Conservation (phyloP, 2,888 invertebrate genomes). For the Cheilosia vernalis region DNA sequence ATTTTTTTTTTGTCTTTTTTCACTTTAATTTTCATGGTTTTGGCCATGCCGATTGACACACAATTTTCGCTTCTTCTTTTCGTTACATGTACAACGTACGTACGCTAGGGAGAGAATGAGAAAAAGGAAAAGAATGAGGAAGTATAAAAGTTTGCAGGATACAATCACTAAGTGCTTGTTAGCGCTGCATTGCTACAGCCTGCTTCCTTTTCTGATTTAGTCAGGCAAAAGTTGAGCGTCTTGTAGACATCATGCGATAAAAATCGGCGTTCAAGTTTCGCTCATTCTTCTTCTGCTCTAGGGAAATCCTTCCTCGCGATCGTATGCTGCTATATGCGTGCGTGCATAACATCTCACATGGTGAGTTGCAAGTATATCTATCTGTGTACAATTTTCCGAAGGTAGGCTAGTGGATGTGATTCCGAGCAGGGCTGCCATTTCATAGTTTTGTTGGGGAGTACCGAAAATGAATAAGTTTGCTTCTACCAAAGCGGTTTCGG, state of each 20-base stretch:
- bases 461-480: too few relatives aligned
- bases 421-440: too few relatives aligned
- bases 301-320: conserved; percentile 17
- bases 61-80: conserved; percentile 15
- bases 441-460: too few relatives aligned
- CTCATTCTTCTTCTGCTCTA: conserved; percentile 39
- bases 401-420: conserved; percentile 51
- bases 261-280: conserved; percentile 49
- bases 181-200: conserved; percentile 64
- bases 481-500: too few relatives aligned
- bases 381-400: conserved; percentile 44
- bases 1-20: conserved; percentile 35
- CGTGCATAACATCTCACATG: neutral
- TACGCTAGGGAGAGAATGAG: neutral
- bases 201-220: conserved; percentile 26
- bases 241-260: conserved; percentile 13
- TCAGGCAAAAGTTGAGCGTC: conserved; percentile 23
- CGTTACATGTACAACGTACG: conserved; percentile 9
- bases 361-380: neutral
- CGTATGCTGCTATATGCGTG: neutral
- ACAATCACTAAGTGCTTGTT: conserved; percentile 72
- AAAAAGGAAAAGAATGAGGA: neutral
- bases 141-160: conserved; percentile 57
- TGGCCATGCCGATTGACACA: conserved; percentile 68
- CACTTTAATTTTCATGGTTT: conserved; percentile 69